Evolutionary conservation across 2,113 vertebrate genomes (phyloP).

Genomic region (Orthonyx spaldingii): DNA sequence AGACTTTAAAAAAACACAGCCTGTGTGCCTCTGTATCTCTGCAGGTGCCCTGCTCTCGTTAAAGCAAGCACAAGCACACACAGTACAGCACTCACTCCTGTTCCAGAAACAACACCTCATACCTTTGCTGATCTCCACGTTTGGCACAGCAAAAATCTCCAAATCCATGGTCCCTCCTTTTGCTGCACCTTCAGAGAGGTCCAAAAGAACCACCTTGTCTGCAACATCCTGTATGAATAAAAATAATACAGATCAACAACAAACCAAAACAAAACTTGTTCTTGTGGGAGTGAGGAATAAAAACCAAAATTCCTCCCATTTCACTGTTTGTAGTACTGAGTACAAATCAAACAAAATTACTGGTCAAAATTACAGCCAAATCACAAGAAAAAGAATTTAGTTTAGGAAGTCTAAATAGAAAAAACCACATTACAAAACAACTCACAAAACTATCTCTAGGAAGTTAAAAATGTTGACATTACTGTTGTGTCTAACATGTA

Average conservation of each 20-base stretch:
- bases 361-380: background rate
- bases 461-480: background rate
- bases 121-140: conserved; percentile 91
- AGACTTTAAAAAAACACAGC: background rate
- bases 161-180: conserved; percentile 88
- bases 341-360: background rate
- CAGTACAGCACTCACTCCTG: background rate
- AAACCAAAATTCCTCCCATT: background rate
- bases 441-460: background rate
- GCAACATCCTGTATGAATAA: conserved; percentile 74
- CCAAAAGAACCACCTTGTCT: conserved; percentile 87
- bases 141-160: conserved; percentile 88
- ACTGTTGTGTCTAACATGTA: background rate
- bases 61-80: background rate
- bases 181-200: conserved; percentile 81
- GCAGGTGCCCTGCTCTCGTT: background rate
- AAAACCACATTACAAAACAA: background rate
- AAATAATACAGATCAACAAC: background rate
- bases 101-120: background rate
- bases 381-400: background rate
- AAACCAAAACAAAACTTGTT: background rate
- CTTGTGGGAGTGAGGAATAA: background rate
- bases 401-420: background rate
- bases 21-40: background rate
- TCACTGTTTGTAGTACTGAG: background rate